Base-by-base conservation (phyloP, 1,140 invertebrate species). In the Eumeta japonica region DNA sequence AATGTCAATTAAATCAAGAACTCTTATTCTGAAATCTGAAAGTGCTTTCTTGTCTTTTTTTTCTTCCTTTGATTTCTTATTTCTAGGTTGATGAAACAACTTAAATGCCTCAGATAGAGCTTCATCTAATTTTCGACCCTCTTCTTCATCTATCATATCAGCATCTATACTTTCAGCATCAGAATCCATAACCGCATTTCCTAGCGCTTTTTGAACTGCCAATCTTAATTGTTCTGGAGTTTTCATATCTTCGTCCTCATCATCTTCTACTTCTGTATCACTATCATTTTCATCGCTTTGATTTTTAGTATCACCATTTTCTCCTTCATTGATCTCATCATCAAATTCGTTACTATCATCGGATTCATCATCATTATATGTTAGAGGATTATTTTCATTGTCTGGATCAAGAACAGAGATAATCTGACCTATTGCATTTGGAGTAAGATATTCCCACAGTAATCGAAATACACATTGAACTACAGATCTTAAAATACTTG, bases 161-260 rank as follows among this genome's bases (percentile, higher is more conserved):
- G 88, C 78, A 46, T 90, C 86, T 5, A 89, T 72, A 41, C 86
- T 87, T 58, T 86, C 85, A 15, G 80, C 75, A 34, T 87, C 84
- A 17, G 78, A 78, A 47, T 81, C 74, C 9, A 61, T 50, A 1
- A 72, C 75, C 28, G 76, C 77, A 24, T 70, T 66, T 7, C 81
- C 82, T 9, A 87, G 53, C 9, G 81, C 85, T 61, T 84, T 77
- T 45, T 79, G 78, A 1, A 87, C 74, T 17, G 85, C 84, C 43
- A 81, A 58, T 50, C 81, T 74, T 13, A 88, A 52, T 51, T 83
- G 80, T 50, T 88, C 85, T 13, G 80, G 83, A 10, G 79, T 76
- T 32, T 81, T 84, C 44, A 81, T 78, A 36, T 85, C 80, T 17
- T 77, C 76, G n/a, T 80, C 75, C 12, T 81, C 79, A 24, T 81